phyloP scores from a whole-genome alignment of 2,797 vertebrate genomes.

The Hylomyscus alleni region DNA sequence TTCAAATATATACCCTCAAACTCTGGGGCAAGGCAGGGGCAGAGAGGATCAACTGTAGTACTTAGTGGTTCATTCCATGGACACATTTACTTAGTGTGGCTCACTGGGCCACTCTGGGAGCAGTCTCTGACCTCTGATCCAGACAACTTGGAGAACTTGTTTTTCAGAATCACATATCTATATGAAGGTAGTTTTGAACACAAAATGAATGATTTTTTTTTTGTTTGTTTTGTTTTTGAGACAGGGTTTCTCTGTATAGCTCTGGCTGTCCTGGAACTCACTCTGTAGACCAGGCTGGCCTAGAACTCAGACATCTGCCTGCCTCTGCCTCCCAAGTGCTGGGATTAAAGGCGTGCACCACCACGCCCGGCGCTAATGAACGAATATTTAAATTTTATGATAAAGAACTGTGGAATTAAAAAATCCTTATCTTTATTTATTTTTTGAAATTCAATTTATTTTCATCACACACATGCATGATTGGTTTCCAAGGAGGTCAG shows the following conservation, averaged over 20 bases:
- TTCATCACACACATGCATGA: not conserved
- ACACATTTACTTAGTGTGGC: conserved; percentile 18
- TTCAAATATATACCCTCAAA: conserved; percentile 40
- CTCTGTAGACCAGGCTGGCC: no score
- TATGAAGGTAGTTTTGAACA: conserved; percentile 64
- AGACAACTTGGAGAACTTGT: conserved; percentile 52
- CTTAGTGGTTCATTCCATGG: not conserved
- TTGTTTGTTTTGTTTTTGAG: no score
- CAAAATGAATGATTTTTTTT: no score
- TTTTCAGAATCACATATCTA: conserved; percentile 56
- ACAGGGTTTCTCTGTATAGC: no score
- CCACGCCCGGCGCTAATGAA: no score
- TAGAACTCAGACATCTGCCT: no score
- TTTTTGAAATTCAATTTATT: not conserved
- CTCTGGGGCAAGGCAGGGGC: not conserved
- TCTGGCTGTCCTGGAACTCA: no score
- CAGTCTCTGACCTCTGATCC: no score
- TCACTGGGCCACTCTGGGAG: conserved; percentile 47
- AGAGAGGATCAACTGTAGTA: not conserved
- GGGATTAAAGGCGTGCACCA: no score
- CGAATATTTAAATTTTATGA: conserved; percentile 63
- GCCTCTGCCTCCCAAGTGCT: no score
- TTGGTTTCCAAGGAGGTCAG: not conserved
- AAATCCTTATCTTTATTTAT: conserved; percentile 33
- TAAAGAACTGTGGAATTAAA: conserved; percentile 49